A percentile compares a stretch with the other conserved stretches of the same genome.
Evolutionary conservation across 2,888 invertebrate genomes (phyloP).

Genomic region (Xestia c-nigrum): DNA sequence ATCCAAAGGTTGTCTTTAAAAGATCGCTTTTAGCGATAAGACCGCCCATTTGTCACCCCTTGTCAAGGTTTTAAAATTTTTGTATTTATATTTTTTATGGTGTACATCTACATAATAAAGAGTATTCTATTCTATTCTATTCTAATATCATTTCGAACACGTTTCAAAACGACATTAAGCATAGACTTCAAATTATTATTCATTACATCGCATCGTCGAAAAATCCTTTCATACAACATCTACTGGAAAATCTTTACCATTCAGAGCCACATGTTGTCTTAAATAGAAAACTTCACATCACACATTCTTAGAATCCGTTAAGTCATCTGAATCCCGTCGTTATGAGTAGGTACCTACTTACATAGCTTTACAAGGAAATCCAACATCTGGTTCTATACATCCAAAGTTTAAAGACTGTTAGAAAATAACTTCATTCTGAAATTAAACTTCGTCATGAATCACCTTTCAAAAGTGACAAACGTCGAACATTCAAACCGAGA

Average conservation of each 20-base stretch:
- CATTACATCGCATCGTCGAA: background rate
- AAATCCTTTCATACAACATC: background rate
- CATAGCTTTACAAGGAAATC: conserved; percentile 42
- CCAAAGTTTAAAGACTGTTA: conserved; percentile 8
- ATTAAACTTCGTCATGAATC: conserved; percentile 13
- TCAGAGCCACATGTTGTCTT: conserved; percentile 13
- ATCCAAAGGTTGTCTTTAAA: too few relatives aligned
- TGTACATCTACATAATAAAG: too few relatives aligned
- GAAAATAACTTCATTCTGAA: conserved; percentile 15
- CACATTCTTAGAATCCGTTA: conserved; percentile 42
- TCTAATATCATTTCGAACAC: background rate
- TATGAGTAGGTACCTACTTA: background rate
- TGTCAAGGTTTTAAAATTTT: too few relatives aligned
- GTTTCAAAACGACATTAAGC: background rate
- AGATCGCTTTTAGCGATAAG: too few relatives aligned
- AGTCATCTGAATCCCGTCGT: conserved; percentile 34
- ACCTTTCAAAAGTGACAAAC: conserved; percentile 1
- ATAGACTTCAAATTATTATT: background rate
- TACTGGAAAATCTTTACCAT: background rate
- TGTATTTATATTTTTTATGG: too few relatives aligned
- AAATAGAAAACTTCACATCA: conserved; percentile 38
- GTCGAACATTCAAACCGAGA: conserved; percentile 2
- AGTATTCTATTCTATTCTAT: too few relatives aligned
- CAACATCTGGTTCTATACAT: conserved; percentile 45
- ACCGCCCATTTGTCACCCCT: too few relatives aligned